Evolutionary conservation across 2,888 invertebrate species (phyloP).

Genomic region (Cotesia congregata): DNA sequence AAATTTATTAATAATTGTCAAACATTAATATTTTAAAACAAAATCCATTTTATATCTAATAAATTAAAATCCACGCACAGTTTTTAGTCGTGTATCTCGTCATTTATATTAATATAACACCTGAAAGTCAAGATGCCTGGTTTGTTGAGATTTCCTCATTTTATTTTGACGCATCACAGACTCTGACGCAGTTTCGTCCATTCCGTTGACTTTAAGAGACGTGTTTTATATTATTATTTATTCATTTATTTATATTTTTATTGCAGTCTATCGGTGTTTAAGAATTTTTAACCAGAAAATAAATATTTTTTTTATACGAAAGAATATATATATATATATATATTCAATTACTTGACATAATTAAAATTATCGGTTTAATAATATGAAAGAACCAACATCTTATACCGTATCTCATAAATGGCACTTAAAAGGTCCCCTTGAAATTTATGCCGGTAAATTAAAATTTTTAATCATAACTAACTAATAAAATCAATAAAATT

Average conservation of each 20-base stretch:
- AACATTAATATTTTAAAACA: background rate
- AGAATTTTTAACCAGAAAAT: background rate
- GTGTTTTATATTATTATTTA: background rate
- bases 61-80: background rate
- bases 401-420: slow-evolving; percentile 58
- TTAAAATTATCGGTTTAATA: slow-evolving; percentile 38
- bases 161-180: slow-evolving; percentile 40
- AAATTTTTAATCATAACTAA: background rate
- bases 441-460: slow-evolving; percentile 50
- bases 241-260: background rate
- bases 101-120: slow-evolving; percentile 64
- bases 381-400: slow-evolving; percentile 58
- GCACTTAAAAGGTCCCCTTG: slow-evolving; percentile 53
- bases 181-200: slow-evolving; percentile 56
- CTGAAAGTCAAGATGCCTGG: slow-evolving; percentile 57
- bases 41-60: background rate
- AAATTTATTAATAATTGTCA: background rate
- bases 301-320: background rate
- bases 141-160: slow-evolving; percentile 50
- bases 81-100: slow-evolving; percentile 48
- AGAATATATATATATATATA: background rate
- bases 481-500: slow-evolving; percentile 9
- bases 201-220: slow-evolving; percentile 42
- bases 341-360: background rate
- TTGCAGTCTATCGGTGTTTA: background rate